Evolutionary conservation across 1,140 invertebrate genomes (phyloP).

Genomic region (Drosophila chauvacae): DNA sequence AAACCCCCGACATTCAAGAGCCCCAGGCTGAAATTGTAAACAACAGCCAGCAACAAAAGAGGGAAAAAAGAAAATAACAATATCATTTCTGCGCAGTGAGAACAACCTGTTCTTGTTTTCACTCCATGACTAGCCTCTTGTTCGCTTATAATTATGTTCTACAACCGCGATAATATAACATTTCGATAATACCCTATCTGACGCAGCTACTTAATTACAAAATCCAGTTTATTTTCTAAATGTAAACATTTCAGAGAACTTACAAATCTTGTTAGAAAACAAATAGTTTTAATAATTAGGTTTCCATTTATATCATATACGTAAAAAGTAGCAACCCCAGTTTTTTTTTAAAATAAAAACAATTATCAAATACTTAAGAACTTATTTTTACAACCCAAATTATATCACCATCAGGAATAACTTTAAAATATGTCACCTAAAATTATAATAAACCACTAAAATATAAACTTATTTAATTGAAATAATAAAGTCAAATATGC

Average conservation of each 20-base stretch:
- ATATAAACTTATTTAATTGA: background rate
- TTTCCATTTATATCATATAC: no score
- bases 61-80: constrained; percentile 38
- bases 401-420: background rate
- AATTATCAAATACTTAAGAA: background rate
- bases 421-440: background rate
- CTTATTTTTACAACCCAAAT: background rate
- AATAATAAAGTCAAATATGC: background rate
- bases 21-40: constrained; percentile 28
- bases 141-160: constrained; percentile 40
- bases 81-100: constrained; percentile 41
- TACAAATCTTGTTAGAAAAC: no score
- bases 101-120: constrained; percentile 24
- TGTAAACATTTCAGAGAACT: background rate
- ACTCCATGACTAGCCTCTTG: background rate
- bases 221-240: background rate
- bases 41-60: constrained; percentile 5
- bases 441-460: background rate
- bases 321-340: no score
- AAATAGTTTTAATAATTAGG: background rate
- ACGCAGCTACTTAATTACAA: background rate
- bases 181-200: constrained; percentile 3
- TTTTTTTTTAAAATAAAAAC: background rate
- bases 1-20: constrained; percentile 50
- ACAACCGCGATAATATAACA: background rate